Percentiles rank a stretch among this genome's conserved stretches.
Evolutionary conservation across 2,797 vertebrate genomes (phyloP).

Genomic region (Catharus ustulatus): DNA sequence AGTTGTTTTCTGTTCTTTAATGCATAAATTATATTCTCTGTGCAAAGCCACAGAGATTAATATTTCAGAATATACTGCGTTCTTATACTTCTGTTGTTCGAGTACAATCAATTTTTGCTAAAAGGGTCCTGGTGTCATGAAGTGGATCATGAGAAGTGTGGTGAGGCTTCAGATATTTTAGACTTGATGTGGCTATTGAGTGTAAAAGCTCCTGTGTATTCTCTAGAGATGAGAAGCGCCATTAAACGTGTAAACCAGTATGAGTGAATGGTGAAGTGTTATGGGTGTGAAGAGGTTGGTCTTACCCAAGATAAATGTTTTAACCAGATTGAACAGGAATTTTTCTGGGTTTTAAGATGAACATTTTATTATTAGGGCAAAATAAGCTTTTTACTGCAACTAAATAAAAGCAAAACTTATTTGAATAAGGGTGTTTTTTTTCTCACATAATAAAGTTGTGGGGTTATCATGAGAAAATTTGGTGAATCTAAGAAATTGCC

Average conservation of each 20-base stretch:
- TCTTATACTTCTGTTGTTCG: not conserved
- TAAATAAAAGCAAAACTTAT: not conserved
- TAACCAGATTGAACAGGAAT: not conserved
- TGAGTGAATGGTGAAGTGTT: not conserved
- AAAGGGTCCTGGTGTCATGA: not conserved
- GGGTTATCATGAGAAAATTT: not conserved
- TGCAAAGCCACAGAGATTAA: not conserved
- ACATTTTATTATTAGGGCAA: not conserved
- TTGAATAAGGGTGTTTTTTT: not conserved
- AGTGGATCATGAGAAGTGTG: not conserved
- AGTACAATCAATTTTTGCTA: not conserved
- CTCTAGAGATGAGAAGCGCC: not conserved
- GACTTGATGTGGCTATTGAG: not conserved
- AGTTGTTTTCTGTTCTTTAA: slow-evolving; percentile 30
- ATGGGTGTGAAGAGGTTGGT: not conserved
- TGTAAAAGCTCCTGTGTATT: not conserved
- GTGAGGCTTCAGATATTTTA: not conserved
- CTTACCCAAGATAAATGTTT: not conserved
- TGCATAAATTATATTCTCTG: not conserved
- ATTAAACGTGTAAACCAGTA: not conserved
- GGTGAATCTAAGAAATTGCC: not conserved
- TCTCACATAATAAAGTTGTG: not conserved
- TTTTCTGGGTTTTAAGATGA: not conserved
- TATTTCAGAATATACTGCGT: not conserved
- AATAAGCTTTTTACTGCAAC: not conserved